Conservation (phyloP, 92 coral and sea anemone species). For the Umimayanthus chanpuru region DNA sequence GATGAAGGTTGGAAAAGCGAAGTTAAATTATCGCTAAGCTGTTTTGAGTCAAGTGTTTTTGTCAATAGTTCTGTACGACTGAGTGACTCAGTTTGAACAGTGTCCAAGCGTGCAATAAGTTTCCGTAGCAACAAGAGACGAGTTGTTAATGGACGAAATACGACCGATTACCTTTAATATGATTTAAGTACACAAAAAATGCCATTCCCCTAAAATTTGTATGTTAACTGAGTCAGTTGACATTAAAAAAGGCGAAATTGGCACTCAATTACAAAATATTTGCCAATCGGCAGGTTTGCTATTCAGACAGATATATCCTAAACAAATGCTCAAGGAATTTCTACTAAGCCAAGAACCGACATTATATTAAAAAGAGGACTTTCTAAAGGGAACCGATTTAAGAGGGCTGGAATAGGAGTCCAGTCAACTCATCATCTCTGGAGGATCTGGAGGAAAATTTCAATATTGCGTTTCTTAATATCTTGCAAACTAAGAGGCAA, state of each 20-base stretch:
- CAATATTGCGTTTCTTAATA: neutral
- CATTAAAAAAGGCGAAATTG: too few relatives aligned
- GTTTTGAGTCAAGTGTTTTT: constrained; percentile 9
- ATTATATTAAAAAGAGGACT: too few relatives aligned
- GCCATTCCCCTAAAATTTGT: neutral
- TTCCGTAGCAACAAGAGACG: constrained; percentile 15
- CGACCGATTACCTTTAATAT: neutral
- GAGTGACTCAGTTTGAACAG: neutral
- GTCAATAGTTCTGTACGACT: neutral
- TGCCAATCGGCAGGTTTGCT: neutral
- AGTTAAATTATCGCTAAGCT: neutral
- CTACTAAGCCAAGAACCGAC: neutral
- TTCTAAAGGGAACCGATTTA: too few relatives aligned
- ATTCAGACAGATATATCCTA: neutral
- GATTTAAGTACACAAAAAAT: neutral
- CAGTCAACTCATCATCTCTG: too few relatives aligned
- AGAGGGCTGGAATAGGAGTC: neutral
- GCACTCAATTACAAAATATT: neutral
- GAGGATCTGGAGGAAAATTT: neutral
- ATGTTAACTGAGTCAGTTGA: neutral
- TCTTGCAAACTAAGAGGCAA: neutral
- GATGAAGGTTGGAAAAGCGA: neutral
- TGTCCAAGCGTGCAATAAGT: neutral
- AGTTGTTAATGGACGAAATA: neutral
- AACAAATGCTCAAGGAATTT: neutral